phyloP scores from a whole-genome alignment of 1,140 invertebrate genomes.

The Gryllus bimaculatus region DNA sequence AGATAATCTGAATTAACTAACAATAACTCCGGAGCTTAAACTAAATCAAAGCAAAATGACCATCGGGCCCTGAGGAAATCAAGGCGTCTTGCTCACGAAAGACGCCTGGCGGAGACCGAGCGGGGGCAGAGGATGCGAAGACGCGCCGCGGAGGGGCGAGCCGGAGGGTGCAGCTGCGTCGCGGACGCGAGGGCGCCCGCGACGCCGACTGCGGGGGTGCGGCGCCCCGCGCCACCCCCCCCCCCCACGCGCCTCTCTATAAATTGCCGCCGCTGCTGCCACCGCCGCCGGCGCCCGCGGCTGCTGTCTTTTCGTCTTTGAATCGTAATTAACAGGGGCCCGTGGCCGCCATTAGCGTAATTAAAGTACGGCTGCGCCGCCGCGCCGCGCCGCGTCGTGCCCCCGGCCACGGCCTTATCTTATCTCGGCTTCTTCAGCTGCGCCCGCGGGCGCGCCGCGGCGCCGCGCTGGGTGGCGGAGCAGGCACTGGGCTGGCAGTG shows the following conservation, averaged over 20 bases:
- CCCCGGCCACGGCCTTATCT: neutral
- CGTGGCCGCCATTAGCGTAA: slow-evolving; percentile 2
- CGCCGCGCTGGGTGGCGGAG: neutral
- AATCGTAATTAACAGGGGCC: slow-evolving; percentile 3
- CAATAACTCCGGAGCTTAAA: no score
- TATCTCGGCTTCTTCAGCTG: slow-evolving; percentile 3
- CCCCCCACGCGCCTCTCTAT: neutral
- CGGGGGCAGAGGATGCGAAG: neutral
- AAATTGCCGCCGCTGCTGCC: neutral
- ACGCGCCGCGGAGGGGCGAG: neutral
- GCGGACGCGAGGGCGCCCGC: no score
- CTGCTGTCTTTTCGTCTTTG: slow-evolving; percentile 3
- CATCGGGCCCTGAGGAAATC: no score
- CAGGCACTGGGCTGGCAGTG: neutral
- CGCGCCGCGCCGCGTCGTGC: no score
- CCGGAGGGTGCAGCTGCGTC: neutral
- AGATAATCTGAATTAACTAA: no score
- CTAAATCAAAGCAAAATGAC: no score
- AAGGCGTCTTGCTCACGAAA: no score
- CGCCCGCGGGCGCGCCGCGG: no score
- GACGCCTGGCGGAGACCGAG: no score
- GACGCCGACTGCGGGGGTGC: no score
- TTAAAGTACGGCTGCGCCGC: neutral
- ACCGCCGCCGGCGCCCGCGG: no score
- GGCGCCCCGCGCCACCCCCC: no score